Evolutionary conservation across 2,888 invertebrate species (phyloP), one percentile per base, ranked within the genome.

Genomic region (Abrostola triplasia): DNA sequence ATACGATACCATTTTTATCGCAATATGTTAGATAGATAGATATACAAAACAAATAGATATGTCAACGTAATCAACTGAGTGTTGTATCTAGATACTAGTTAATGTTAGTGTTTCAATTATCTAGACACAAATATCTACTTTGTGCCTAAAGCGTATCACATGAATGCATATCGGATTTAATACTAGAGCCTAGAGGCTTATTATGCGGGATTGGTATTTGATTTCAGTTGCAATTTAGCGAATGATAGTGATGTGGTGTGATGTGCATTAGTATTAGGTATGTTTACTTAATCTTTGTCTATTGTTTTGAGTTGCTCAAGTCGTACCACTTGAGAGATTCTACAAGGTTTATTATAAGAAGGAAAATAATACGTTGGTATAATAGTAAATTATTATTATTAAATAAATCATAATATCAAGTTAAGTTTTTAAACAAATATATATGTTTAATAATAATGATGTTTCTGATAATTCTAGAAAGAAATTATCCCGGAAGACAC

Each of bases 91-190:
- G 55, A 64, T 59, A 57, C 59, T 50, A 69, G 57, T 53, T 38
- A 59, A 62, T 40, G 60, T 73, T 72, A 49, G 74, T 69, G 60
- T 69, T 70, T 53, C 70, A 73, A 73, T 75, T 75, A 65, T 69
- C 53, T 51, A 49, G 56, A 56, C 48, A 42, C 60, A 53, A 64
- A 59, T 48, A 65, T 38, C 48, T 59, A 51, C 53, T 59, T 59
- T 36, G 68, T 52, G 64, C 70, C 41, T 57, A 58, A 48, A 76
- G 61, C 59, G 62, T 55, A 72, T 54, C 54, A 59, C 48, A 48
- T 59, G 44, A 63, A 63, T 73, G 60, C 59, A 55, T 60, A 59
- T 59, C 51, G 40, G 58, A 63, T 59, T 74, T 58, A 48, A 49
- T 44, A 35, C 6, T 24, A 24, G 9, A 11, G 11, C 24, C 35